Base-by-base conservation (phyloP, 2,797 vertebrate species). In the Tympanoctomys barrerae region DNA sequence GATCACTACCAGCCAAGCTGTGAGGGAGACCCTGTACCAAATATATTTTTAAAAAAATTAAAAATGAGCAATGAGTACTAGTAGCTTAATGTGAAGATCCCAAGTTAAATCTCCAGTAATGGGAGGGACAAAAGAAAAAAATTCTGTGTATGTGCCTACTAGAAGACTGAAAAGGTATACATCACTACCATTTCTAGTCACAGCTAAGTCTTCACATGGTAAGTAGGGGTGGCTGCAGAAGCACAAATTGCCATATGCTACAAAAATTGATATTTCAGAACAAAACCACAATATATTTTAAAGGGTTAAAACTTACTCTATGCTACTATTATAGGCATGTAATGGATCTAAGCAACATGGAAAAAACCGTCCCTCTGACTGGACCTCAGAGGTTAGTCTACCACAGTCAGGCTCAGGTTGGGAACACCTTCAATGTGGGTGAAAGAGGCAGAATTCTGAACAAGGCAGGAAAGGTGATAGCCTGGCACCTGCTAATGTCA, bases 401-500 rank as follows among this genome's bases (percentile, higher is more conserved):
- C 5, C n/a, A 59, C 11, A 2, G 33, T 4, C 5, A 42, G 26
- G 26, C 22, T 26, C 36, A n/a, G 4, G 12, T 26, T 7, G 5
- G 52, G 42, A 42, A 26, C 39, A 26, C 36, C 66, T 52, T 33
- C 9, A n/a, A 10, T 3, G 6, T 13, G 61, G 49, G 52, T n/a
- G 5, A 12, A 28, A 42, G 22, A 46, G 21, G 0, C 24, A 46
- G 1, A 13, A 2, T 46, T 75, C 10, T 59, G 19, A 78, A 81
- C 57, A 46, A 36, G 39, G 24, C 22, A 52, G 66, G 18, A 31
- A 77, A 31, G 49, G 46, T 33, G 14, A 54, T 31, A 54, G 16
- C 1, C 62, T 2, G 12, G 28, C 31, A 78, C 5, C 42, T 0
- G 49, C 14, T 24, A 5, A 33, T 1, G 0, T 1, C 2, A 0